Evolutionary conservation across 2,888 invertebrate genomes (phyloP), one percentile per base, ranked within the genome.

Genomic region (Netelia melanura): DNA sequence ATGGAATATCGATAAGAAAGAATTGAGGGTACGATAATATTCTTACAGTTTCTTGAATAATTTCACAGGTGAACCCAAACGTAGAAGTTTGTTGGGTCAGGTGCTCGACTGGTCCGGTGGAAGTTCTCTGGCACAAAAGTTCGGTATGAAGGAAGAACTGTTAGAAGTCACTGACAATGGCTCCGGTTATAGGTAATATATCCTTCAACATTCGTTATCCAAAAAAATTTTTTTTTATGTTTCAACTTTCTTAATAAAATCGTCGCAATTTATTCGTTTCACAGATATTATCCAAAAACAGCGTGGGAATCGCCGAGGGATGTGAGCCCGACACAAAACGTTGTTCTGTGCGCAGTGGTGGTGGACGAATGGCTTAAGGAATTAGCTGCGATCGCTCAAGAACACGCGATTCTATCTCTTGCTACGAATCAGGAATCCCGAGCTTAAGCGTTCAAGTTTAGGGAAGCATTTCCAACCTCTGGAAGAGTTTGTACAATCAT

Each of bases 281-380:
- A 5, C 79, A 93, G 92, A 79, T 89, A 90, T 85, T 88, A 89
- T 80, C 89, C 88, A 17, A 89, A 88, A 84, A 89, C 89, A 43
- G 90, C 91, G 8, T 93, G 93, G 93, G 91, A 92, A 83, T 90
- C 90, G 1, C 89, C 93, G 17, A 91, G 88, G 56, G 91, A 92
- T 88, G 89, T 91, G 65, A 93, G 90, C 82, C 90, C 95, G 58
- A 93, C 95, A 65, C 95, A 96, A 87, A 96, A 96, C 90, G 95
- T 96, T 64, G 97, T 97, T 0, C 94, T 97, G 86, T 97, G 97
- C 91, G 98, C 98, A 1, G 97, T 99, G 6, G 94, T 99, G 65
- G 94, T 99, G 84, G 98, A 98, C 91, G 99, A 99, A 93, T 98
- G 99, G 97, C 95, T 98, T 0, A 98, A 98, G 93, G 99, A 99